Evolutionary conservation across 2,888 invertebrate genomes (phyloP), one percentile per base, ranked within the genome.

Genomic region (Euclidia mi): DNA sequence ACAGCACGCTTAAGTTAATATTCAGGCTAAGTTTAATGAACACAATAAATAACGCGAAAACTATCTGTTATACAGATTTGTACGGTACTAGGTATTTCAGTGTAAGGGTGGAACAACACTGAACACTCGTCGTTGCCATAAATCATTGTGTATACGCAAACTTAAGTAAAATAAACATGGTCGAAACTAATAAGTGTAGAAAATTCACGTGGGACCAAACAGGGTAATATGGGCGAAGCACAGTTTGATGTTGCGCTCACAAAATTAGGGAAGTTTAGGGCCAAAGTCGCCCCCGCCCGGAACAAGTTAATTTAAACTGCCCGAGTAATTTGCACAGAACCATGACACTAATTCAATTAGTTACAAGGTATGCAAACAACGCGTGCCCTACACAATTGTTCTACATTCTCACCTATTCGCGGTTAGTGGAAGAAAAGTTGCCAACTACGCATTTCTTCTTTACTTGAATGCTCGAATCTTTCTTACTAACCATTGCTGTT

Each of bases 281-380:
- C 90, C 85, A 79, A 91, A 91, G 90, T 91, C 90, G 87, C 87
- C 88, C 88, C 84, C 84, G 83, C 71, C 84, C 82, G 86, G 86
- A 88, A 92, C 92, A 92, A 92, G 92, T 92, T 93, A 92, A 92
- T 93, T 93, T 91, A 90, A 92, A 93, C 91, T 92, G 90, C 84
- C 89, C 87, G 88, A 89, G 90, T 90, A 88, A 91, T 92, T 90
- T 88, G 88, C 87, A 88, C 83, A 85, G 84, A 87, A 88, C 87
- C 88, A 87, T 92, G 91, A 91, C 89, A 90, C 89, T 92, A 91
- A 92, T 92, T 92, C 89, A 91, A 91, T 92, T 91, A 91, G 86
- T 83, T 83, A 81, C 79, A 86, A 90, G 89, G 90, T 90, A 90
- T 85, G 84, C 85, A 90, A 92, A 90, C 86, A 90, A 82, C 71